A percentile compares a stretch with the other conserved stretches of the same genome.
Evolutionary conservation across 2,113 vertebrate genomes (phyloP).

Genomic region (Thamnaconus septentrionalis): DNA sequence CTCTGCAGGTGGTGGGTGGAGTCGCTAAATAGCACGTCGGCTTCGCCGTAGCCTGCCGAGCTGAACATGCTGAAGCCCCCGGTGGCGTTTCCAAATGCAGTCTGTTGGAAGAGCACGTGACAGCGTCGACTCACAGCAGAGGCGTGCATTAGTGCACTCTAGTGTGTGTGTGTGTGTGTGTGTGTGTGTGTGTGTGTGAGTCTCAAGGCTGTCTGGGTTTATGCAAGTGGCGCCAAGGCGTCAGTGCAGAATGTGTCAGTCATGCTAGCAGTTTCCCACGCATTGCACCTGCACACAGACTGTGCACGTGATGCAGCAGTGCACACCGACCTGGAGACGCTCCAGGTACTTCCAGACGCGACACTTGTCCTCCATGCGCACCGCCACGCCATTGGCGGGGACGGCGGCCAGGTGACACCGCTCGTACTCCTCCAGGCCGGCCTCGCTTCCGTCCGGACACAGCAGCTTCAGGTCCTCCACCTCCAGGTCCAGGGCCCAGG

Average conservation of each 20-base stretch:
- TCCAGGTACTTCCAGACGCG: slow-evolving; percentile 80
- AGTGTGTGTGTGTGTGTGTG: slow-evolving; percentile 17
- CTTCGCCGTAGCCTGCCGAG: slow-evolving; percentile 70
- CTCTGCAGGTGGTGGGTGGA: slow-evolving; percentile 76
- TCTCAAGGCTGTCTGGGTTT: too few relatives aligned
- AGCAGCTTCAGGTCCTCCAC: slow-evolving; percentile 80
- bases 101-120: slow-evolving; percentile 57
- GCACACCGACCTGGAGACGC: slow-evolving; percentile 73
- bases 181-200: slow-evolving; percentile 14
- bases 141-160: slow-evolving; percentile 27
- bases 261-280: slow-evolving; percentile 31
- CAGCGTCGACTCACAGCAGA: slow-evolving; percentile 7
- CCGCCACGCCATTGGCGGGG: slow-evolving; percentile 77
- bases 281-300: slow-evolving; percentile 8
- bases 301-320: background rate
- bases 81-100: slow-evolving; percentile 69
- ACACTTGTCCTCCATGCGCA: slow-evolving; percentile 77
- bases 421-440: slow-evolving; percentile 55
- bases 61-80: slow-evolving; percentile 77
- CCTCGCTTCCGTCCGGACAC: slow-evolving; percentile 76
- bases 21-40: slow-evolving; percentile 77
- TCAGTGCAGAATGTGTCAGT: slow-evolving; percentile 35
- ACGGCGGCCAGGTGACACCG: slow-evolving; percentile 78
- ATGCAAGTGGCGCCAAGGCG: background rate
- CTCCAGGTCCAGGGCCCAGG: slow-evolving; percentile 81